A percentile compares a stretch with the other conserved stretches of the same genome.
These are phyloP conservation scores for Chrysogorgia sp. DNA, from an alignment of 92 coral and sea anemone species.

Conservation along the genomic window DNA sequence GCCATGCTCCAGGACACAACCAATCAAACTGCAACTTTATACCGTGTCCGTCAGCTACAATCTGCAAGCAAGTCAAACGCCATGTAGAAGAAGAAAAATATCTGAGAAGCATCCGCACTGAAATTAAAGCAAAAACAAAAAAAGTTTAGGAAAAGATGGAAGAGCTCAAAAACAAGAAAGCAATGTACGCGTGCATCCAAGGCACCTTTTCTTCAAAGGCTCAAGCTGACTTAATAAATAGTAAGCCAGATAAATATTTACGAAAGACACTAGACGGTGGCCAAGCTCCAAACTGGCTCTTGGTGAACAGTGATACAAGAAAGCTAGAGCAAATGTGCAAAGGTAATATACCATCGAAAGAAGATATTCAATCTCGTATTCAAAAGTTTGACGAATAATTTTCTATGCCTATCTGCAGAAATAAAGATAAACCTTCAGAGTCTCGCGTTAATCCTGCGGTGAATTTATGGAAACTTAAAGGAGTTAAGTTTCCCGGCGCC, in stretches of 20 bases:
- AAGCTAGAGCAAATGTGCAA: no score
- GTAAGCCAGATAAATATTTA: conserved; percentile 48
- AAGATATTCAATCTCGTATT: no score
- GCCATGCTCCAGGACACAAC: conserved; percentile 15
- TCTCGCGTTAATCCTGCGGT: conserved; percentile 32
- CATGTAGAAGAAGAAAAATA: no score
- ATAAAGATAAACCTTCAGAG: no score
- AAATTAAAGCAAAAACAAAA: no score
- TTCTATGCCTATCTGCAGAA: no score
- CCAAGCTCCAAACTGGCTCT: conserved; percentile 54
- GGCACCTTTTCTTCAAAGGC: conserved; percentile 53
- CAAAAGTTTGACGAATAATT: no score
- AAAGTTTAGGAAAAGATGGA: no score
- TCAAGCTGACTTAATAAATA: conserved; percentile 42
- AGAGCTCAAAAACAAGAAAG: conserved; percentile 18
- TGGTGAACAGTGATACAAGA: conserved; percentile 41
- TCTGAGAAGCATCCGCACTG: no score
- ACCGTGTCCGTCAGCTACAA: background rate
- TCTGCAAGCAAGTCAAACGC: conserved; percentile 11
- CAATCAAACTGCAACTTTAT: conserved; percentile 3
- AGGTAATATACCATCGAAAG: no score
- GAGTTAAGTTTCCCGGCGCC: conserved; percentile 54
- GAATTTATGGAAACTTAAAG: conserved; percentile 55
- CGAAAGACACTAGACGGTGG: conserved; percentile 39
- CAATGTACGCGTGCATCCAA: conserved; percentile 26